Evolutionary conservation across 2,797 vertebrate genomes (phyloP), one percentile per base, ranked within the genome.

Genomic region (Sebastes flavidus): DNA sequence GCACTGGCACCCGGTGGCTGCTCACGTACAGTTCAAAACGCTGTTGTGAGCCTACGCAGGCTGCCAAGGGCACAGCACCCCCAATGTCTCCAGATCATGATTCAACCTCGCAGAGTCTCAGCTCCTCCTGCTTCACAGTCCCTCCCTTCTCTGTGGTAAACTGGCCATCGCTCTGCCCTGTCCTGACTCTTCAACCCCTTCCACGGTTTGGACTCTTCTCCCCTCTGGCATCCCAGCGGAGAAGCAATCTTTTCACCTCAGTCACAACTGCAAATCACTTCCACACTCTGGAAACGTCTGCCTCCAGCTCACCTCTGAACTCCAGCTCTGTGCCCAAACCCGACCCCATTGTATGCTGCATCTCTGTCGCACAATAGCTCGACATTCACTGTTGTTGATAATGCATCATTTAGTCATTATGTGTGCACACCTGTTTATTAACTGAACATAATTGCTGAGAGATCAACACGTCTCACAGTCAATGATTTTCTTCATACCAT

Each of bases 1-100:
- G 73, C 70, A 84, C 87, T 87, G 85, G 85, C 91, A 88, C 86
- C 90, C 83, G 85, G 85, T 86, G 84, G 83, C 76, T 73, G 69
- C 72, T 72, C 36, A 65, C 61, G 24, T 14, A 49, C 65, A 75
- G 60, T 82, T 84, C 78, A 83, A 83, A 88, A 60, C 49, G 24
- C 78, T 70, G 68, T 34, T 81, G 81, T 85, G 75, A 75, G 68
- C 71, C 52, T 60, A 29, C 38, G 58, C 70, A 27, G 38, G 68
- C 71, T 32, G 60, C 82, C 49, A 55, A 79, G 63, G 65, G 61
- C 78, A 83, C 58, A 25, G 22, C 30, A 61, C 58, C 59, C 49
- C 32, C 9, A 22, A 18, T 56, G 61, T 52, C 67, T 77, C 49
- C 62, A 66, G 49, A 77, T 73, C 73, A 76, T 66, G 52, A 86